Base-by-base conservation (phyloP, 2,113 vertebrate genomes). In the Heliornis fulica region DNA sequence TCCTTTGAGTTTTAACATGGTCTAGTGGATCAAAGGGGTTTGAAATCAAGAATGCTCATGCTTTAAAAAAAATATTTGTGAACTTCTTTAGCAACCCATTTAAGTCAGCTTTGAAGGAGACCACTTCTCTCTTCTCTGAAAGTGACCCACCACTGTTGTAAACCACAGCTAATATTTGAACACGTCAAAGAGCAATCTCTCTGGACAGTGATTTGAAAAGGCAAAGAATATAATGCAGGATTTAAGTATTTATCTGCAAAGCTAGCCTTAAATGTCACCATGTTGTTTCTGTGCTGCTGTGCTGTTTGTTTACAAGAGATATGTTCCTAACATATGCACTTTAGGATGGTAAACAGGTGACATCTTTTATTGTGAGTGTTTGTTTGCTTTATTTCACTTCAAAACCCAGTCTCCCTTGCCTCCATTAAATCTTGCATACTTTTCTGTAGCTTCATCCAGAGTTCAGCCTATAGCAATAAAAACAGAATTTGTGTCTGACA, bases 381-480 rank as follows among this genome's bases (percentile, higher is more conserved):
- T 36, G 11, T 65, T 95, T 83, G 40, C 43, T 76, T 85, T 77
- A 29, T 83, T 64, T 64, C 86, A 48, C 83, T 83, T 17, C 41
- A 75, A 56, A 81, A 57, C 41, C 25, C 16, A 8, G n/a, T 41
- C 38, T 71, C 75, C 34, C 65, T 91, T 78, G 71, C 60, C 41
- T 66, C 77, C 46, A 46, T 90, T 63, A 36, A 45, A 45, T 84
- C 77, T 71, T 84, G 36, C 20, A 1, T 71, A 36, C 11, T 94
- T 43, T 70, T 36, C 51, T 87, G 59, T 86, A 38, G 59, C 89
- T 89, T 82, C 75, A 66, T 36, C 83, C 32, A 28, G 71, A 78
- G 68, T 87, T 89, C 76, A 89, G 72, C 95, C 89, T 36, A 18
- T 56, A 92, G 93, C 81, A 78, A 84, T 87, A 59, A 46, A 90